A percentile compares a stretch with the other conserved stretches of the same genome.
phyloP scores from a whole-genome alignment of 2,113 vertebrate genomes.

The Nansenia antarctica region DNA sequence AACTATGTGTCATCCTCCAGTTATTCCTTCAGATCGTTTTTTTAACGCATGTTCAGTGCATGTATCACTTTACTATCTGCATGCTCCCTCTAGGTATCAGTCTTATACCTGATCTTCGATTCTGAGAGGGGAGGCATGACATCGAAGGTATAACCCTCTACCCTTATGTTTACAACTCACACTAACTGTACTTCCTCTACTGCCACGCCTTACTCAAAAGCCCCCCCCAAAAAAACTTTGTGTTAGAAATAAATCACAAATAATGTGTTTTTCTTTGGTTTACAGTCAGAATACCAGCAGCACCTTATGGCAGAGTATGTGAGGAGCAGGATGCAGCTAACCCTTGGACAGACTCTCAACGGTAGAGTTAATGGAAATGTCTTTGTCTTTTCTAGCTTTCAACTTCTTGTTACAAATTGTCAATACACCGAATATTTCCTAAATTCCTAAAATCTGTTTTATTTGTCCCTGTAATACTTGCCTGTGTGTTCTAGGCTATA shows the following conservation, averaged over 20 bases:
- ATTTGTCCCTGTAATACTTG: neutral
- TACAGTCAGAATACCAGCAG: constrained; percentile 18
- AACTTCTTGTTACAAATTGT: too few species aligned
- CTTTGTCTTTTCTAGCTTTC: neutral
- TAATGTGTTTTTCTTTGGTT: constrained; percentile 5
- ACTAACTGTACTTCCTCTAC: too few species aligned
- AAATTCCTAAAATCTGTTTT: too few species aligned
- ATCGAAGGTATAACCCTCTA: constrained; percentile 22
- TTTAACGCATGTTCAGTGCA: constrained; percentile 8
- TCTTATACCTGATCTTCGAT: constrained; percentile 20
- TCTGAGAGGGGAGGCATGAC: neutral
- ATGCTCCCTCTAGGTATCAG: constrained; percentile 15
- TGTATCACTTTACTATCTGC: neutral
- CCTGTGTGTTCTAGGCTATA: neutral
- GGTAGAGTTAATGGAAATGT: neutral
- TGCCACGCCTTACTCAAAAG: neutral
- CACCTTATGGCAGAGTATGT: constrained; percentile 18
- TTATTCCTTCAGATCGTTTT: neutral
- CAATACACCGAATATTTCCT: too few species aligned
- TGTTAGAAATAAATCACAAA: constrained; percentile 4
- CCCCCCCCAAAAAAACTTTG: neutral
- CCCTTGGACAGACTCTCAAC: neutral
- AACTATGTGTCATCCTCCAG: neutral
- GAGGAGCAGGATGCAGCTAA: constrained; percentile 14
- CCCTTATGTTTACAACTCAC: too few species aligned